A percentile compares a stretch with the other conserved stretches of the same genome.
These are phyloP conservation scores for Oreohelix idahoensis DNA, from an alignment of 1,140 invertebrate species.

Conservation along the genomic window DNA sequence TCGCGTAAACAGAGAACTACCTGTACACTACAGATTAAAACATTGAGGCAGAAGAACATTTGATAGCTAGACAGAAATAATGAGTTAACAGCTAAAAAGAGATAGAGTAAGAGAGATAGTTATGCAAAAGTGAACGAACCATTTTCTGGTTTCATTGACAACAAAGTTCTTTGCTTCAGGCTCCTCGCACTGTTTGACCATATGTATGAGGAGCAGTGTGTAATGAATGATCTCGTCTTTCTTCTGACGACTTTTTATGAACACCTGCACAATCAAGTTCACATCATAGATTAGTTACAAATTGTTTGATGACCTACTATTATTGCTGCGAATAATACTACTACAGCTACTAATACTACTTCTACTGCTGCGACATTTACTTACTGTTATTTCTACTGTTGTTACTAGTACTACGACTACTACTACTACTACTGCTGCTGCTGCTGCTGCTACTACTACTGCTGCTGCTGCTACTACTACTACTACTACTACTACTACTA, in stretches of 20 bases:
- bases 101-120: neutral
- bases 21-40: no score
- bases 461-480: neutral
- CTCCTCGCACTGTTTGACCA: neutral
- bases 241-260: conserved; percentile 34
- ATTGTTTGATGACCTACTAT: no score
- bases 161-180: conserved; percentile 11
- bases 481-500: conserved; percentile 6
- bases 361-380: no score
- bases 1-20: no score
- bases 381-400: no score
- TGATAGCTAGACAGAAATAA: neutral
- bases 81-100: neutral
- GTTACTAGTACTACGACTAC: no score
- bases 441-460: no score
- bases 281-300: no score
- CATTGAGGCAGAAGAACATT: no score
- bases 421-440: no score
- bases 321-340: no score
- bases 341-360: no score
- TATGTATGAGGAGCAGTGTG: conserved; percentile 7
- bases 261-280: conserved; percentile 1
- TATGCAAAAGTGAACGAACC: neutral
- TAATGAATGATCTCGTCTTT: conserved; percentile 32
- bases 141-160: conserved; percentile 24